Evolutionary conservation across 2,113 vertebrate species (phyloP).

Genomic region (Ivindomyrus marchei): DNA sequence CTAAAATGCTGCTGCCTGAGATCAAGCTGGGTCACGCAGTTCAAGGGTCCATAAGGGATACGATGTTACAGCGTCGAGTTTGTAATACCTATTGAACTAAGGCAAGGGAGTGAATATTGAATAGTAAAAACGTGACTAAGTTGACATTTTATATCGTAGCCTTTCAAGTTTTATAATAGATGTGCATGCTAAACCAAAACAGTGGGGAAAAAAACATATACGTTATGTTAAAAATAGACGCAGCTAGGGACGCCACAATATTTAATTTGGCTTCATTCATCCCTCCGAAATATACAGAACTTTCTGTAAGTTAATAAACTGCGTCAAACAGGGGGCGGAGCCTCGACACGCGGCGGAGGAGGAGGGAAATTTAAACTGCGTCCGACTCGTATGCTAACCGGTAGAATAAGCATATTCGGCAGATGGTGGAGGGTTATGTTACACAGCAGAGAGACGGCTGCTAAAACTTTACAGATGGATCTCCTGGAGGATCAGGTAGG

Average conservation of each 20-base stretch:
- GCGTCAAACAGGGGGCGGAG: slow-evolving; percentile 38
- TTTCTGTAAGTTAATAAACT: neutral
- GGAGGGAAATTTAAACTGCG: slow-evolving; percentile 63
- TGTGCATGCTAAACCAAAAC: neutral
- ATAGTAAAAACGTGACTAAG: neutral
- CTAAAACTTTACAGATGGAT: slow-evolving; percentile 41
- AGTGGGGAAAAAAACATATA: neutral
- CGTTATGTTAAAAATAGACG: neutral
- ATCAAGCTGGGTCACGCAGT: neutral
- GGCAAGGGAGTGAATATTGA: neutral
- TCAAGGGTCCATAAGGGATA: neutral
- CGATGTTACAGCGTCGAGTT: neutral
- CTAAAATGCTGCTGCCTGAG: neutral
- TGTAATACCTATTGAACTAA: neutral
- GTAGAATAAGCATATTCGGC: neutral
- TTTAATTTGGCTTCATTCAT: neutral
- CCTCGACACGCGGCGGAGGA: slow-evolving; percentile 29
- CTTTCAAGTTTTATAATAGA: neutral
- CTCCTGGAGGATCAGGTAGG: slow-evolving; percentile 42
- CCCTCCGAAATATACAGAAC: neutral
- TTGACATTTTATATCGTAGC: neutral
- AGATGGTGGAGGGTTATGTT: neutral
- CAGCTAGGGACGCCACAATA: neutral
- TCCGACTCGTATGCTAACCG: neutral
- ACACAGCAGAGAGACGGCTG: neutral